A percentile compares a stretch with the other conserved stretches of the same genome.
These are phyloP conservation scores for Adelognathus sp. DNA, from an alignment of 2,888 invertebrate species.

Conservation along the genomic window DNA sequence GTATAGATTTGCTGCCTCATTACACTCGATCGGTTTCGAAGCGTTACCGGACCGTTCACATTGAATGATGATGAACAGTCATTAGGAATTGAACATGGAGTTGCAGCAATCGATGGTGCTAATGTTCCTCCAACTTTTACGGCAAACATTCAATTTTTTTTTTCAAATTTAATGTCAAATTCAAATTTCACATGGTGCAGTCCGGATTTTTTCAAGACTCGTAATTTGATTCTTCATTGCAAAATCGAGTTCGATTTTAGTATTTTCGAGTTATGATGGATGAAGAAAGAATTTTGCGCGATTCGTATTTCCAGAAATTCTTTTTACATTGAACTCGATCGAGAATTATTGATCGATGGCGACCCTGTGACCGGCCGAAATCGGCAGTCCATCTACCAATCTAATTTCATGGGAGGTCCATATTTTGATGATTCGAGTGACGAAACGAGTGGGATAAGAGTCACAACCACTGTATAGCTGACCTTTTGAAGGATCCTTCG, in stretches of 20 bases:
- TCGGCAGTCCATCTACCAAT: background rate
- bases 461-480: constrained; percentile 23
- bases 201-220: too few species aligned
- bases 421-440: constrained; percentile 3
- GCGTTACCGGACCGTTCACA: constrained; percentile 13
- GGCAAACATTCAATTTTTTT: too few species aligned
- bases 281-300: background rate
- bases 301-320: too few species aligned
- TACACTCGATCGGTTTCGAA: constrained; percentile 2
- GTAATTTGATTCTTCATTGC: too few species aligned
- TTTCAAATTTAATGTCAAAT: too few species aligned
- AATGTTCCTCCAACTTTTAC: too few species aligned
- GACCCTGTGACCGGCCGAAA: background rate
- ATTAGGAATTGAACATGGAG: too few species aligned
- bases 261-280: background rate
- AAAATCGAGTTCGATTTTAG: background rate
- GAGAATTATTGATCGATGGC: background rate
- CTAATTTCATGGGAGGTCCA: constrained; percentile 6
- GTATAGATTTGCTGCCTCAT: background rate
- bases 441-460: background rate
- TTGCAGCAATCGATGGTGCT: too few species aligned
- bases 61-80: background rate
- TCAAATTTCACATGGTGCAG: too few species aligned
- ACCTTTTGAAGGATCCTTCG: constrained; percentile 64
- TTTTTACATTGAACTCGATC: background rate